Evolutionary conservation across 2,797 vertebrate species (phyloP).

Genomic region (Synanceia verrucosa): DNA sequence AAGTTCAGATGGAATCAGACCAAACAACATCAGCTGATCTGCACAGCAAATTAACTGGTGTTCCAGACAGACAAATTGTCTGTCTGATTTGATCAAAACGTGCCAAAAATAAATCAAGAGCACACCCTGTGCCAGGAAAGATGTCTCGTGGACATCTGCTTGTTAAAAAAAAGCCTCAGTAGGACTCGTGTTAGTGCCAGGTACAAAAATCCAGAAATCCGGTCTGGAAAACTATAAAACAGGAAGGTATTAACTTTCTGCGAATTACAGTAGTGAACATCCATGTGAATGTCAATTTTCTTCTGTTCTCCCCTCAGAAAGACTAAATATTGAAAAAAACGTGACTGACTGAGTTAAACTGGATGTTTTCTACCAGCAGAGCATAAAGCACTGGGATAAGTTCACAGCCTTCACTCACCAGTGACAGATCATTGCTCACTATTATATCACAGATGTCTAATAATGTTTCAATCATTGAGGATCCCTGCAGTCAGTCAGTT

Average conservation of each 20-base stretch:
- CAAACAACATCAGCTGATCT: slow-evolving; percentile 46
- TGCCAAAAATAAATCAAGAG: slow-evolving; percentile 38
- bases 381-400: slow-evolving; percentile 9
- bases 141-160: slow-evolving; percentile 42
- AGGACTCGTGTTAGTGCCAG: slow-evolving; percentile 18
- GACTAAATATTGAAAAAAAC: not conserved
- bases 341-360: not conserved
- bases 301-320: slow-evolving; percentile 1
- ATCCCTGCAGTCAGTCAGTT: not conserved
- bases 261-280: too few relatives aligned
- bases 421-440: not conserved
- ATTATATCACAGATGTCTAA: not conserved
- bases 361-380: not conserved
- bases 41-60: slow-evolving; percentile 12
- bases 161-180: slow-evolving; percentile 37
- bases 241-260: too few relatives aligned
- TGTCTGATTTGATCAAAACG: slow-evolving; percentile 38
- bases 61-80: slow-evolving; percentile 38
- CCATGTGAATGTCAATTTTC: not conserved
- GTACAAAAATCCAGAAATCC: slow-evolving; percentile 15
- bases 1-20: slow-evolving; percentile 36
- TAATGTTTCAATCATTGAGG: not conserved
- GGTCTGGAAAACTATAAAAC: slow-evolving; percentile 2
- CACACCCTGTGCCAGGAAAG: slow-evolving; percentile 27
- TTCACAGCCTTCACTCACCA: not conserved